Conservation (phyloP, 2,113 vertebrate genomes). For the Lampris megalopsis region DNA sequence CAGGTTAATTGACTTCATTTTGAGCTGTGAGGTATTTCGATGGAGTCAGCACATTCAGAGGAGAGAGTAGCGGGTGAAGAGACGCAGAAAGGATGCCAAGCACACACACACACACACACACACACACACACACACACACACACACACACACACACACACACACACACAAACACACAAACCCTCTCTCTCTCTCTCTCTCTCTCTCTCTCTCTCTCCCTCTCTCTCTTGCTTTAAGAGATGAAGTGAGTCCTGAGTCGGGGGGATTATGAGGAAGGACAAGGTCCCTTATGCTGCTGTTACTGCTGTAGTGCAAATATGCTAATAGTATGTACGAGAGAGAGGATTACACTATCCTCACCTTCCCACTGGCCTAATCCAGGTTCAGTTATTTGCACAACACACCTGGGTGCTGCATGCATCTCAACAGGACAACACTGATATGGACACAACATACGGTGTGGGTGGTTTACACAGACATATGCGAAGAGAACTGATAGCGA, state of each 20-base stretch:
- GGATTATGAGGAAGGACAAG: constrained; percentile 65
- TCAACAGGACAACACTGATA: constrained; percentile 55
- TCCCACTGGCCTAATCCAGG: constrained; percentile 71
- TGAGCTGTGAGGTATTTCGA: constrained; percentile 46
- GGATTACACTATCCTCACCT: constrained; percentile 70
- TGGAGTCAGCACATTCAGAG: constrained; percentile 67
- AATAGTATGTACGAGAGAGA: constrained; percentile 68
- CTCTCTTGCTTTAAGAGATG: constrained; percentile 27
- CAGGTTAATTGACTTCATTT: constrained; percentile 73
- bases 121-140: not conserved
- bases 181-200: constrained; percentile 3
- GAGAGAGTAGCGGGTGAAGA: constrained; percentile 46
- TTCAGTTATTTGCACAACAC: constrained; percentile 64
- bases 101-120: not conserved
- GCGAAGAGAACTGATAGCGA: constrained; percentile 48
- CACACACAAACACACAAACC: not conserved
- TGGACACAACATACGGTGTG: constrained; percentile 49
- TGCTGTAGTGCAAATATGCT: constrained; percentile 57
- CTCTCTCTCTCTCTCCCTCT: not conserved
- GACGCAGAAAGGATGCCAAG: constrained; percentile 40
- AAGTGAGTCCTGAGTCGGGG: constrained; percentile 49
- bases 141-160: not conserved
- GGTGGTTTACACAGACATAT: constrained; percentile 51
- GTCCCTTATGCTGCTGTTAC: constrained; percentile 32
- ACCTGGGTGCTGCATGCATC: constrained; percentile 36